A percentile compares a stretch with the other conserved stretches of the same genome.
phyloP scores from a whole-genome alignment of 1,140 invertebrate species.

The Magallana angulata region DNA sequence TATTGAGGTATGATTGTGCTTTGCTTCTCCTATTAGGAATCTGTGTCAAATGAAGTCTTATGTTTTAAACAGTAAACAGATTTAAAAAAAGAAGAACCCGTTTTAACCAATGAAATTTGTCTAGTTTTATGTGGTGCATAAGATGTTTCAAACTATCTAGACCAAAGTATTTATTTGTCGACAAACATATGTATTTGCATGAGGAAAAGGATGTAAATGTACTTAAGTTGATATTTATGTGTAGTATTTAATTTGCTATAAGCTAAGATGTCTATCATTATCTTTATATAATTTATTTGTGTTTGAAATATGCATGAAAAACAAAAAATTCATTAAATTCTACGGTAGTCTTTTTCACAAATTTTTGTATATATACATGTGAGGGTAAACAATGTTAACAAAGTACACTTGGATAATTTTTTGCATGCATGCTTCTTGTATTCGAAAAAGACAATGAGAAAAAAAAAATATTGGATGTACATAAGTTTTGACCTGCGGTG shows the following conservation, averaged over 20 bases:
- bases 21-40: background rate
- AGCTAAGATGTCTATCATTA: background rate
- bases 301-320: background rate
- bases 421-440: background rate
- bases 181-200: conserved; percentile 6
- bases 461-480: background rate
- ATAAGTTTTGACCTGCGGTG: background rate
- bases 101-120: background rate
- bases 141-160: background rate
- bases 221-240: background rate
- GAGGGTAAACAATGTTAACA: background rate
- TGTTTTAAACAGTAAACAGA: background rate
- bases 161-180: conserved; percentile 26
- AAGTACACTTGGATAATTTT: background rate
- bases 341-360: background rate
- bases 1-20: background rate
- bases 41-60: background rate
- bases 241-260: background rate
- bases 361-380: background rate
- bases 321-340: background rate
- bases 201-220: background rate
- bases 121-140: conserved; percentile 25
- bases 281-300: background rate
- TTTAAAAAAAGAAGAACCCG: background rate
- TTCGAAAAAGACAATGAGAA: background rate